Evolutionary conservation across 2,113 vertebrate genomes (phyloP), one percentile per base, ranked within the genome.

Genomic region (Morone chrysops): DNA sequence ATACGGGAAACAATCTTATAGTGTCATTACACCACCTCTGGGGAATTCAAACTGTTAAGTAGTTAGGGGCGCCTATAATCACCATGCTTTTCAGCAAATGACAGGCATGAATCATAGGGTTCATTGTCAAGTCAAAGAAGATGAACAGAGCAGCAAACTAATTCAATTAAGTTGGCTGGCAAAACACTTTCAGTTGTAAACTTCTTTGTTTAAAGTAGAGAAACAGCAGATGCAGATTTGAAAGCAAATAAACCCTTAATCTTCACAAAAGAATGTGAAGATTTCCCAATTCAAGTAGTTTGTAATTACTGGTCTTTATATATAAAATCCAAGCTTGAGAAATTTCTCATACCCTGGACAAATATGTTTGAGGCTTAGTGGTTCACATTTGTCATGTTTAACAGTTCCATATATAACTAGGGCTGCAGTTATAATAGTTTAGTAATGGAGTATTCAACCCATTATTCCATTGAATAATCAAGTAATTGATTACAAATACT

Each of bases 21-120:
- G 20, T 87, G 70, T 83, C 72, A 78, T 84, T 80, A 82, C 73
- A 72, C 60, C 81, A 78, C 71, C 60, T 88, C 72, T 8, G 36
- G 78, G 70, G 81, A 86, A 88, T 89, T 83, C 36, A 60, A 66
- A 63, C 50, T 51, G 54, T 70, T 68, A 53, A 80, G 78, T 75
- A 56, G 63, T 81, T 69, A 54, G 48, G 69, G 66, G 54, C 14
- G 70, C 54, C 78, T 62, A 18, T 83, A 79, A 85, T 87, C 60
- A 68, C 47, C 80, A 80, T 41, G 70, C 62, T 71, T 85, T 74
- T 75, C 68, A 75, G 67, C 43, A 72, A 65, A 77, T 81, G 68
- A 77, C 79, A 59, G 61, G 14, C n/a, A 48, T 53, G 59, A 78
- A 67, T 77, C 80, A 83, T 10, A 31, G 72, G n/a, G 5, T 70